Percentiles rank a stretch among this genome's conserved stretches.
These are phyloP conservation scores for Ellobium chinense DNA, from an alignment of 2,888 invertebrate genomes.

Conservation along the genomic window DNA sequence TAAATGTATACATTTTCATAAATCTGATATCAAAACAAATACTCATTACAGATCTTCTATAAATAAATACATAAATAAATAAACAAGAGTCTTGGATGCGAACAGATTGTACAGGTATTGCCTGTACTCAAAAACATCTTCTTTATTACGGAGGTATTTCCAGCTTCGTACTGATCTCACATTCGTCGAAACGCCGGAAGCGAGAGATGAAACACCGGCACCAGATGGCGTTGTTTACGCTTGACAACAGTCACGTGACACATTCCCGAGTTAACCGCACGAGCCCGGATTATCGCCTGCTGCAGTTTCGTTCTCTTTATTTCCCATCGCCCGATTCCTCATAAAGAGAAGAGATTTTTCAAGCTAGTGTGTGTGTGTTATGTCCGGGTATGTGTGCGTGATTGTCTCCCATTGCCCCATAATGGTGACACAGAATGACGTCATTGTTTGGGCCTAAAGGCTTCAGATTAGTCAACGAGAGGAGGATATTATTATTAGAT, in stretches of 20 bases:
- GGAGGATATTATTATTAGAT: conserved; percentile 29
- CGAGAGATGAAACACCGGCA: conserved; percentile 4
- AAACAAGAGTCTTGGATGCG: too few relatives aligned
- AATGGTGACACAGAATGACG: conserved; percentile 23
- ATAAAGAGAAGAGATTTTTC: background rate
- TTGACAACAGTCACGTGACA: conserved; percentile 32
- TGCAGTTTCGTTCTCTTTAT: conserved; percentile 17
- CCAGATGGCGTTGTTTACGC: conserved; percentile 38
- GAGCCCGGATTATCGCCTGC: conserved; percentile 26
- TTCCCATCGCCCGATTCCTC: background rate
- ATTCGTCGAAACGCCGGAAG: conserved; percentile 7
- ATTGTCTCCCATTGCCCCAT: background rate
- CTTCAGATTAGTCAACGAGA: background rate
- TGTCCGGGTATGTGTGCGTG: too few relatives aligned
- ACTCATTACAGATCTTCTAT: too few relatives aligned
- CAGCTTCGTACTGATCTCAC: too few relatives aligned
- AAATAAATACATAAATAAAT: too few relatives aligned
- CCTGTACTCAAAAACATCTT: too few relatives aligned
- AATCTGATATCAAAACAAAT: too few relatives aligned
- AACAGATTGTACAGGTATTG: too few relatives aligned
- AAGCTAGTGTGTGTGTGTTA: too few relatives aligned
- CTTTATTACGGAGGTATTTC: too few relatives aligned
- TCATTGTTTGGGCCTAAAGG: conserved; percentile 16
- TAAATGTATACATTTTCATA: too few relatives aligned
- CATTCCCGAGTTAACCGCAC: conserved; percentile 31